Evolutionary conservation across 2,888 invertebrate species (phyloP).

Genomic region (Phyto melanocephala): DNA sequence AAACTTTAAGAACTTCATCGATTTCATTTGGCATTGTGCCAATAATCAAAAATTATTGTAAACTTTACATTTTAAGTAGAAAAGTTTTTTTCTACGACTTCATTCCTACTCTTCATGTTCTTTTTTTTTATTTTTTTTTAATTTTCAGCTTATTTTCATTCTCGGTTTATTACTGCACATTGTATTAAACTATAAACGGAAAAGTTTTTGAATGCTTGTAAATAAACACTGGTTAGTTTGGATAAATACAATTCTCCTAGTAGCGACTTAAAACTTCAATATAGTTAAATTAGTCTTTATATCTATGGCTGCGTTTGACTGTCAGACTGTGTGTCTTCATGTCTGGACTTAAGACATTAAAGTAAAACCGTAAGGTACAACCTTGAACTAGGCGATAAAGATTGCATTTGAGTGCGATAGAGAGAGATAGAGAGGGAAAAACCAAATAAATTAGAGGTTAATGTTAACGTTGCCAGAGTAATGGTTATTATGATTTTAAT

Average conservation of each 20-base stretch:
- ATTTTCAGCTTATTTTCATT: background rate
- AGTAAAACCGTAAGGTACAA: slow-evolving; percentile 44
- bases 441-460: background rate
- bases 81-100: slow-evolving; percentile 65
- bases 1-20: slow-evolving; percentile 60
- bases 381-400: slow-evolving; percentile 38
- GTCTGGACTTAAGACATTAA: slow-evolving; percentile 57
- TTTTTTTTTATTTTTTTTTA: background rate
- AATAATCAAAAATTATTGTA: slow-evolving; percentile 77
- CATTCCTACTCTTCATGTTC: background rate
- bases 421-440: background rate
- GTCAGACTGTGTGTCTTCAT: background rate
- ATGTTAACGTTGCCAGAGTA: background rate
- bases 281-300: slow-evolving; percentile 36
- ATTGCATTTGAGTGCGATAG: too few species aligned
- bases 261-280: background rate
- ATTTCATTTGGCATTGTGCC: slow-evolving; percentile 74
- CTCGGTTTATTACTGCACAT: slow-evolving; percentile 21
- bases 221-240: slow-evolving; percentile 57
- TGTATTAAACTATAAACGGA: slow-evolving; percentile 41
- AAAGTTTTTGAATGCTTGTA: slow-evolving; percentile 51
- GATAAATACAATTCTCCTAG: slow-evolving; percentile 22
- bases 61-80: slow-evolving; percentile 75
- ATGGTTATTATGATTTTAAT: too few species aligned
- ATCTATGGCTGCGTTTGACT: slow-evolving; percentile 4